A percentile compares a stretch with the other conserved stretches of the same genome.
phyloP scores from a whole-genome alignment of 53 echinoderm and acorn worm species.

The Holothuria scabra region DNA sequence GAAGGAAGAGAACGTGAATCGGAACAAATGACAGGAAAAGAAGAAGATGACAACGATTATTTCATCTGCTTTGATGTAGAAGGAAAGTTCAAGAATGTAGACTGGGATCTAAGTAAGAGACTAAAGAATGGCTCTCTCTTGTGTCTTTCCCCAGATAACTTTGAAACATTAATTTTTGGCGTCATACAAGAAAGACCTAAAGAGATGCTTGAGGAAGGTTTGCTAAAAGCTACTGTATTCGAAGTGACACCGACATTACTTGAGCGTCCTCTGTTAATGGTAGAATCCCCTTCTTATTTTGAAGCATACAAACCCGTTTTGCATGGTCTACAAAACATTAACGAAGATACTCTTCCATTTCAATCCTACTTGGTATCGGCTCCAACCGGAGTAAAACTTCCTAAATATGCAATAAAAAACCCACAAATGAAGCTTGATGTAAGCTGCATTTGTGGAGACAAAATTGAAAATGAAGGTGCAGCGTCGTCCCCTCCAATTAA shows the following conservation, averaged over 20 bases:
- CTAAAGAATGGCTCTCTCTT: constrained; percentile 73
- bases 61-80: constrained; percentile 54
- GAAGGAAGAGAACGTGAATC: not conserved
- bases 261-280: constrained; percentile 64
- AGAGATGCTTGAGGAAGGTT: constrained; percentile 54
- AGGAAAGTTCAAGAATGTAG: constrained; percentile 5
- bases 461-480: not conserved
- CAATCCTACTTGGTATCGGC: constrained; percentile 64
- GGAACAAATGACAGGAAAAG: no score
- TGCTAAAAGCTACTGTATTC: constrained; percentile 57
- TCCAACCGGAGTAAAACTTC: constrained; percentile 13
- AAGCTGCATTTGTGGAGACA: not conserved
- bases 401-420: constrained; percentile 43
- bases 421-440: constrained; percentile 67
- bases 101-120: constrained; percentile 59
- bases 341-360: constrained; percentile 59
- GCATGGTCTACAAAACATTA: constrained; percentile 64
- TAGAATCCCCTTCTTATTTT: constrained; percentile 80
- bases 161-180: constrained; percentile 62
- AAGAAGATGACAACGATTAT: constrained; percentile 10
- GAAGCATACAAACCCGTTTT: constrained; percentile 84
- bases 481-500: not conserved
- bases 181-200: constrained; percentile 65
- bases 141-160: constrained; percentile 74
- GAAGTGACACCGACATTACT: constrained; percentile 22